Evolutionary conservation across 2,797 vertebrate species (phyloP).

Genomic region (Acropternis orthonyx): DNA sequence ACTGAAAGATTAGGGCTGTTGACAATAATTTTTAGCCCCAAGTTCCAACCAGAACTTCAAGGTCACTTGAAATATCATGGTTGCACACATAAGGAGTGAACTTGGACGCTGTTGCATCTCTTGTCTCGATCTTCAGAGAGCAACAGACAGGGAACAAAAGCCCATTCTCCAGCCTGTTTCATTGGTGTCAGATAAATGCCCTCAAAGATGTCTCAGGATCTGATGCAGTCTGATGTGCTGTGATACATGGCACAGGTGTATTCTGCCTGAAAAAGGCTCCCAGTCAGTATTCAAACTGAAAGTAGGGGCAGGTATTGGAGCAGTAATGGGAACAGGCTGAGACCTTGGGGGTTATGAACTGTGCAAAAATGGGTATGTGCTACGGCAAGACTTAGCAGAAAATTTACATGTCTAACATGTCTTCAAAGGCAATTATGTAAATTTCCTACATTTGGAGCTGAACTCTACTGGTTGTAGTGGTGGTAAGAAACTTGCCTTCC

Average conservation of each 20-base stretch:
- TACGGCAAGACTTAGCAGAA: not conserved
- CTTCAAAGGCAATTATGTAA: not conserved
- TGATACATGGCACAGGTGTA: not conserved
- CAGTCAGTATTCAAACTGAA: not conserved
- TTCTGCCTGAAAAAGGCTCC: not conserved
- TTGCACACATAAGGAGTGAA: not conserved
- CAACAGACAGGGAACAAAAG: not conserved
- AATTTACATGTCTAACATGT: not conserved
- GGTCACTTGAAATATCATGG: not conserved
- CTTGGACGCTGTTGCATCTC: not conserved
- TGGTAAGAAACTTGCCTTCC: not conserved
- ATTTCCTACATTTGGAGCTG: not conserved
- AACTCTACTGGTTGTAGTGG: not conserved
- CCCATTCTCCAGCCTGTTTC: not conserved
- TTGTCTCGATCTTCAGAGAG: not conserved
- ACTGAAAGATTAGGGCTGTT: not conserved
- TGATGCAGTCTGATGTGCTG: not conserved
- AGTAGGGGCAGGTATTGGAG: not conserved
- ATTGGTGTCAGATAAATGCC: not conserved
- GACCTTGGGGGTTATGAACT: not conserved
- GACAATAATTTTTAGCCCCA: not conserved
- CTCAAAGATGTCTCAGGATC: not conserved
- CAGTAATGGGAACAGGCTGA: not conserved
- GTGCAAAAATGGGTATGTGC: not conserved
- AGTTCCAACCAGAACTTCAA: not conserved